Base-by-base conservation (phyloP, 2,113 vertebrate genomes). In the Ophiodon elongatus region DNA sequence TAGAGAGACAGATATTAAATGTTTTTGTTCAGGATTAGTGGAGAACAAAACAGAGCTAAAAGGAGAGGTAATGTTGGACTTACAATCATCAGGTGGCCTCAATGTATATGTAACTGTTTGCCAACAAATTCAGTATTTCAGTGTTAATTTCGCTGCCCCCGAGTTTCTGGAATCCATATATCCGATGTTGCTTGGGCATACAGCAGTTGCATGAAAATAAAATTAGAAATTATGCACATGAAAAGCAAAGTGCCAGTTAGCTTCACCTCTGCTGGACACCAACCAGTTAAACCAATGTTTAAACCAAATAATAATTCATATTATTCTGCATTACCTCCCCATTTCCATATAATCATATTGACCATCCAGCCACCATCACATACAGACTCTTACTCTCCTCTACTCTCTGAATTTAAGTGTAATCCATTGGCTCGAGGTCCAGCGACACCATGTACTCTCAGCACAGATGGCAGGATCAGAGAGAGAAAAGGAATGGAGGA, bases 391-490 rank as follows among this genome's bases (percentile, higher is more conserved):
- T 70, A n/a, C 71, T 80, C 70, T 68, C 63, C 78, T 29, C 69
- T 70, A 21, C 68, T 80, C 67, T 69, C 41, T 43, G 63, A 88
- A 79, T 90, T 59, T 66, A 82, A 89, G 63, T 79, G 71, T 79
- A 79, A 86, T 87, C 67, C 60, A 27, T 54, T 75, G 76, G 76
- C 85, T 87, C 35, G 6, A 33, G 76, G 68, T 90, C 70, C 39
- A 69, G 65, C 79, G 52, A 59, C 83, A 75, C 65, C 31, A 60
- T 82, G 68, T 60, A 57, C 76, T 85, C 80, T 86, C 80, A 67
- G 83, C 86, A 84, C 88, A 91, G 88, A 88, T 60, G 63, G 83
- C 43, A 79, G 27, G 76, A 84, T 79, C 88, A 80, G 87, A 89
- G 76, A 66, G 72, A 83, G 77, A 66, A 52, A 71, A 37, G 11